A percentile compares a stretch with the other conserved stretches of the same genome.
phyloP scores from a whole-genome alignment of 2,888 invertebrate genomes.

The Leptopterna dolabrata region DNA sequence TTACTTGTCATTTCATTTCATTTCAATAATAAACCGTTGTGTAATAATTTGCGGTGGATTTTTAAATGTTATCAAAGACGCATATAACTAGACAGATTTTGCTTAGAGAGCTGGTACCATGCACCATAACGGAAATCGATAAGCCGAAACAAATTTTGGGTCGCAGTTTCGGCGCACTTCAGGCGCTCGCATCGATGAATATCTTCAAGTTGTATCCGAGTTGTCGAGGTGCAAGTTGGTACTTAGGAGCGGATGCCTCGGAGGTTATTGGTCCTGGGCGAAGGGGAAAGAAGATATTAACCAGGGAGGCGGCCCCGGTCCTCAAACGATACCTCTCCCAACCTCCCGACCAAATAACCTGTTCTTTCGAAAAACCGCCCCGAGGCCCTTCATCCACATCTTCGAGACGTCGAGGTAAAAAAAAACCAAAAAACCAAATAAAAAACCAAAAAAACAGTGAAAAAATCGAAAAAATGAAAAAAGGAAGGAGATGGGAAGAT shows the following conservation, averaged over 20 bases:
- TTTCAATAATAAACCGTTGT: too few species aligned
- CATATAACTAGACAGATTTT: too few species aligned
- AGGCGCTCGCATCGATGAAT: too few species aligned
- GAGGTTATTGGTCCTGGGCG: not conserved
- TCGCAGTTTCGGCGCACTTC: too few species aligned
- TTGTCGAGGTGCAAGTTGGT: not conserved
- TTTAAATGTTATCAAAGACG: too few species aligned
- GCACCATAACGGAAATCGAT: too few species aligned
- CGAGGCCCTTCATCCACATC: slow-evolving; percentile 12
- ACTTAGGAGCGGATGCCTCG: not conserved
- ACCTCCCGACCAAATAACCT: slow-evolving; percentile 38
- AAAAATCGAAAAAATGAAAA: not conserved
- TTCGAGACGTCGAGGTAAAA: not conserved
- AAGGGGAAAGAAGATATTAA: slow-evolving; percentile 32
- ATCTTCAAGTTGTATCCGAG: not conserved
- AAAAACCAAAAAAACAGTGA: not conserved
- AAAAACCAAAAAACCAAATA: not conserved
- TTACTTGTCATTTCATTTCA: too few species aligned
- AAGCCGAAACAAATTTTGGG: too few species aligned
- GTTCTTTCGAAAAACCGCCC: slow-evolving; percentile 35
- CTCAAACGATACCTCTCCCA: not conserved
- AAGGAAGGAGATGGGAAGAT: not conserved
- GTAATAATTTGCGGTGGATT: too few species aligned
- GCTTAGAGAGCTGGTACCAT: too few species aligned
- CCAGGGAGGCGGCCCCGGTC: not conserved